Conservation (phyloP, 2,888 invertebrate genomes). For the Palloptera scutellata region DNA sequence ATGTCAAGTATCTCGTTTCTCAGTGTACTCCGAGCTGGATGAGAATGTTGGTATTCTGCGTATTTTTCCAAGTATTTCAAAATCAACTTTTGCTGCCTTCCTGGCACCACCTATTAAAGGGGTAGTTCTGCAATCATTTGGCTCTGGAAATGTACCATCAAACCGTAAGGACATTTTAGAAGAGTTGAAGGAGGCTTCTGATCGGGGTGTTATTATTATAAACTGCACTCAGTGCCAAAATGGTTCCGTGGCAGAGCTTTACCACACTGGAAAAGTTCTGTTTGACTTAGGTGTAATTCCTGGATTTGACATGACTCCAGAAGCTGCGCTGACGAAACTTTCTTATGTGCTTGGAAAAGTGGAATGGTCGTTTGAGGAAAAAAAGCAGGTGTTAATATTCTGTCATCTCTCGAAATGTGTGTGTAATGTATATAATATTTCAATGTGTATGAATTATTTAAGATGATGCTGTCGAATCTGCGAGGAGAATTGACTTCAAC, state of each 20-base stretch:
- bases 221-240: slow-evolving; percentile 91
- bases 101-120: slow-evolving; percentile 80
- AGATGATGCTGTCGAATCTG: slow-evolving; percentile 81
- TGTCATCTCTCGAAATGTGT: slow-evolving; percentile 13
- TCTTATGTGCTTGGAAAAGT: slow-evolving; percentile 86
- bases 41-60: slow-evolving; percentile 86
- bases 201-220: slow-evolving; percentile 83
- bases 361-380: slow-evolving; percentile 71
- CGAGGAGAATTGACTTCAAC: slow-evolving; percentile 79
- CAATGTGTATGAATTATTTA: slow-evolving; percentile 27
- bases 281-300: slow-evolving; percentile 57
- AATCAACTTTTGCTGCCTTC: slow-evolving; percentile 76
- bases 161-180: slow-evolving; percentile 81
- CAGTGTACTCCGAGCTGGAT: slow-evolving; percentile 77
- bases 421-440: not conserved
- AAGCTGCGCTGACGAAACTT: slow-evolving; percentile 91
- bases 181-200: slow-evolving; percentile 74
- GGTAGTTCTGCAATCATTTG: slow-evolving; percentile 90
- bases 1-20: slow-evolving; percentile 71
- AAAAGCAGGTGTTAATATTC: slow-evolving; percentile 68
- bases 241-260: slow-evolving; percentile 81
- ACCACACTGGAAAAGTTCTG: slow-evolving; percentile 81
- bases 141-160: slow-evolving; percentile 91
- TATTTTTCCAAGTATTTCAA: slow-evolving; percentile 91
- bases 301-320: slow-evolving; percentile 74